These are phyloP conservation scores for Drosophila gaucha DNA, from an alignment of 2,888 invertebrate genomes.

Conservation along the genomic window DNA sequence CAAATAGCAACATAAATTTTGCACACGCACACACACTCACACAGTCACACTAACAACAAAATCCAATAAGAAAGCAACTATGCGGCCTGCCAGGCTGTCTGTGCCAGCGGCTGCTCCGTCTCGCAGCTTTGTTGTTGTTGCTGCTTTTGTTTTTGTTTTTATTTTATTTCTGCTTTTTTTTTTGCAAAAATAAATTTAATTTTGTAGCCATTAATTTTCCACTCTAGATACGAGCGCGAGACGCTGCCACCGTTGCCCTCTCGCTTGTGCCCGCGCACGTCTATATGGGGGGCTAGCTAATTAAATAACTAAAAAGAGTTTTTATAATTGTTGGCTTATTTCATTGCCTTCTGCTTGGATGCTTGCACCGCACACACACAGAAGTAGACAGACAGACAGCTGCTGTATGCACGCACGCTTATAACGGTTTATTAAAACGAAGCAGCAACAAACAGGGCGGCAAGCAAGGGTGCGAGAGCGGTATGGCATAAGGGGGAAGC, in stretches of 20 bases:
- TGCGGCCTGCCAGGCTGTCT: conserved; percentile 76
- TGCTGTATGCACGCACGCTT: conserved; percentile 23
- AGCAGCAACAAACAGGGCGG: conserved; percentile 13
- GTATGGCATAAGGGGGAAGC: background rate
- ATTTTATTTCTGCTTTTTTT: conserved; percentile 27
- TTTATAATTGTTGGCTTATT: conserved; percentile 74
- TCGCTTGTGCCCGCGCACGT: conserved; percentile 5
- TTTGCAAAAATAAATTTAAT: conserved; percentile 81
- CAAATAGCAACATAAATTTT: conserved; percentile 78
- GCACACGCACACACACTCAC: conserved; percentile 31
- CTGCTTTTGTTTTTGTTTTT: conserved; percentile 32
- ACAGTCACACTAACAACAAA: conserved; percentile 46
- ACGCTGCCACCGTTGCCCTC: conserved; percentile 40
- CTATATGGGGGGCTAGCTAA: conserved; percentile 56
- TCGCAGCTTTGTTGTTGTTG: conserved; percentile 37
- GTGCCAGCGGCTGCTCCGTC: conserved; percentile 64
- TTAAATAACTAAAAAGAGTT: conserved; percentile 76
- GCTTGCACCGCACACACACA: conserved; percentile 25
- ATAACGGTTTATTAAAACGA: conserved; percentile 58
- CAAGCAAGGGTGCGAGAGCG: conserved; percentile 7
- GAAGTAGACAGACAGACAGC: conserved; percentile 15
- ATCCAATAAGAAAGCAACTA: conserved; percentile 77
- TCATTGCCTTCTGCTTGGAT: conserved; percentile 57
- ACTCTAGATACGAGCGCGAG: conserved; percentile 78
- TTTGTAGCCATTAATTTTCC: conserved; percentile 81